Evolutionary conservation across 2,113 vertebrate species (phyloP).

Genomic region (Neotragus moschatus): DNA sequence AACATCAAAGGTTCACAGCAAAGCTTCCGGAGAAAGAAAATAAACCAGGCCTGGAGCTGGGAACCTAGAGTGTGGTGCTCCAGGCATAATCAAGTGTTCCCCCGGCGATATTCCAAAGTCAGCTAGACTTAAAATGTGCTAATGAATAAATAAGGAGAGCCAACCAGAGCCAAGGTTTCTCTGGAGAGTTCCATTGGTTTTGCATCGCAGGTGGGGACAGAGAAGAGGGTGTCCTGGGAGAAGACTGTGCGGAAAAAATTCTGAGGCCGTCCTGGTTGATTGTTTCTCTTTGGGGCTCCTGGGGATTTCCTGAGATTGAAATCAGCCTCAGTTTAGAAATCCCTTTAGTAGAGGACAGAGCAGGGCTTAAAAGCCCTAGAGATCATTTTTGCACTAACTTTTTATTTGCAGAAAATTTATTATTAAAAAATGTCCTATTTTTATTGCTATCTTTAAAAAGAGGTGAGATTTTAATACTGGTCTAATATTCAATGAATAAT

Average conservation of each 20-base stretch:
- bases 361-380: neutral
- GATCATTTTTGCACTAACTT: neutral
- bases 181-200: neutral
- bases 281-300: neutral
- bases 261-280: neutral
- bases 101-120: neutral
- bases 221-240: neutral
- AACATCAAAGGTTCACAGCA: neutral
- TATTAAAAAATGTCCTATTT: neutral
- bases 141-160: neutral
- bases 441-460: neutral
- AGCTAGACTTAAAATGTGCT: neutral
- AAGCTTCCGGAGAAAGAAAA: neutral
- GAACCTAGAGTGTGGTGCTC: accelerated
- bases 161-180: neutral
- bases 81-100: neutral
- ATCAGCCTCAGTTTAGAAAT: neutral
- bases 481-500: neutral
- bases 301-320: neutral
- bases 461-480: neutral
- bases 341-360: neutral
- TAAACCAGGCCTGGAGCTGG: neutral
- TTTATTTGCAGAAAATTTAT: neutral
- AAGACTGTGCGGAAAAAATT: neutral
- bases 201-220: accelerated